phyloP scores from a whole-genome alignment of 2,797 vertebrate genomes.

The Phrynocephalus guinanensis region DNA sequence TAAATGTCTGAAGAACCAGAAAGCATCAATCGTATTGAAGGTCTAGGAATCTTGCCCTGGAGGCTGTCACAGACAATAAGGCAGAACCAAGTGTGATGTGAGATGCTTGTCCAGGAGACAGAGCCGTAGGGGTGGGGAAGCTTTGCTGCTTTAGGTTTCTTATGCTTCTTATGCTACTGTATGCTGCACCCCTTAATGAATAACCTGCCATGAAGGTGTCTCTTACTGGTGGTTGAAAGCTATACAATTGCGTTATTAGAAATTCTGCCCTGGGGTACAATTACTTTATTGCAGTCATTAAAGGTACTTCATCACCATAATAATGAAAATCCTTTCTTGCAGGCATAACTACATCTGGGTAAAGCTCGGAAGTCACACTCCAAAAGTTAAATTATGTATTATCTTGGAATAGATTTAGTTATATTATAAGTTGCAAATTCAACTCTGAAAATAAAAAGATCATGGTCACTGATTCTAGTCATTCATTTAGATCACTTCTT shows the following conservation, averaged over 20 bases:
- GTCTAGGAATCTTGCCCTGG: conserved; percentile 34
- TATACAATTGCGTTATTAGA: conserved; percentile 70
- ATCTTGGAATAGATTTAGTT: conserved; percentile 53
- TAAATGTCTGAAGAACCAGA: conserved; percentile 28
- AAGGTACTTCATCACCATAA: conserved; percentile 79
- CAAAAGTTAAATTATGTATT: conserved; percentile 63
- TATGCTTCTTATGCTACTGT: conserved; percentile 53
- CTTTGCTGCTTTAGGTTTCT: conserved; percentile 58
- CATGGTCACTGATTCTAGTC: not conserved
- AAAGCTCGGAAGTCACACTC: conserved; percentile 45
- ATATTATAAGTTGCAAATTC: conserved; percentile 37
- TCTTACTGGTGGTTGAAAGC: conserved; percentile 64
- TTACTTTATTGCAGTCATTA: conserved; percentile 80
- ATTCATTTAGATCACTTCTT: not conserved
- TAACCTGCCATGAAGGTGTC: conserved; percentile 68
- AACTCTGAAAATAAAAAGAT: conserved; percentile 36
- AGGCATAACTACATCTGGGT: conserved; percentile 69
- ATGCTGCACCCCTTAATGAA: conserved; percentile 69
- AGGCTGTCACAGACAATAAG: conserved; percentile 48
- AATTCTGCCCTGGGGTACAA: conserved; percentile 77
- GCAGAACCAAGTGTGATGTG: conserved; percentile 48
- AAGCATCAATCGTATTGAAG: not conserved
- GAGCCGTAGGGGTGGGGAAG: not conserved
- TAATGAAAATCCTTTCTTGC: conserved; percentile 79
- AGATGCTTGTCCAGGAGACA: conserved; percentile 61